Evolutionary conservation across 1,140 invertebrate genomes (phyloP), one percentile per base, ranked within the genome.

Genomic region (Phthorimaea operculella): DNA sequence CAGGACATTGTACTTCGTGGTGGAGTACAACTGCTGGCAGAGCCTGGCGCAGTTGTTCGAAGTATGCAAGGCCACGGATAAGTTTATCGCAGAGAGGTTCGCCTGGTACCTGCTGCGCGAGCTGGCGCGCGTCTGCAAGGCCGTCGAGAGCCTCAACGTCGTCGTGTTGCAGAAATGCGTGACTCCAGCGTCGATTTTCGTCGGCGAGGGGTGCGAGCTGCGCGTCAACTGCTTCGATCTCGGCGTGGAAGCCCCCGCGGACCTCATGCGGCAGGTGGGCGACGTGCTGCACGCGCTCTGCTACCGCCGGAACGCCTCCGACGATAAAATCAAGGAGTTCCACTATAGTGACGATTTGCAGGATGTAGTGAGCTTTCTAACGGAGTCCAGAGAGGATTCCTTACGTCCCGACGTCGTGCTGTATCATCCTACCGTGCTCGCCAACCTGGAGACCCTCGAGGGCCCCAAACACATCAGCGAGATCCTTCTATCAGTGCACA

Each of bases 1-100:
- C 42, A 82, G 77, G 63, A 83, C 79, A 55, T 66, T 85, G 60
- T 85, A 85, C 69, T 77, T 85, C 66, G 82, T 85, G 62, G 67
- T 85, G 60, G 82, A 85, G 57, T 74, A 80, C 59, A 75, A 56
- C 60, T 66, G 67, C 52, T 82, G 80, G 80, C 79, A 71, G 47
- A 83, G 70, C 59, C 58, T 81, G 28, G 68, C 72, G 42, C 76
- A 83, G 56, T 60, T 83, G 55, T 62, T 76, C n/a, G 68, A 64
- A 28, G 59, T 60, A 15, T 79, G 77, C 66, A 72, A 69, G 60
- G 66, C 63, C 47, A 68, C 68, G 16, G 66, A 76, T 55, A 76
- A 79, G 51, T 64, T 73, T 53, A 73, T 85, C 55, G 68, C 70
- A 0, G 85, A 87, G 65, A 67, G 61, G 42, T 86, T 83, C 59